Evolutionary conservation across 2,888 invertebrate genomes (phyloP).

Genomic region (Endotricha flammealis): DNA sequence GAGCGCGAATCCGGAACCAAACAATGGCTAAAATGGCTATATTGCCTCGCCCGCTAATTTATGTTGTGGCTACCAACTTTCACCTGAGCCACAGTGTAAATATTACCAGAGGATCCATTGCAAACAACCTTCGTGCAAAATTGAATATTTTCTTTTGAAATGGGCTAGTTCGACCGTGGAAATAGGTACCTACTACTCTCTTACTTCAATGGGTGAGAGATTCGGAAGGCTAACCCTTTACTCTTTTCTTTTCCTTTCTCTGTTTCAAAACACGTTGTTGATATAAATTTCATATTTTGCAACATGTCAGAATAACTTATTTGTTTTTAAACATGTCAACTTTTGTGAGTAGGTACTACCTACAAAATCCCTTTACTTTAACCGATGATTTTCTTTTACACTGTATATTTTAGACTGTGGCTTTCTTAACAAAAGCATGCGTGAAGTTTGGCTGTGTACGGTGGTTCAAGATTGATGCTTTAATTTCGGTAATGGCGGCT

Average conservation of each 20-base stretch:
- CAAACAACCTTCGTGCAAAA: not conserved
- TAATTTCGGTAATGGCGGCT: constrained; percentile 52
- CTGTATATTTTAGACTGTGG: constrained; percentile 2
- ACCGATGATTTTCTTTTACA: not conserved
- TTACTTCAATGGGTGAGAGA: not conserved
- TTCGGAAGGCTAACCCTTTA: not conserved
- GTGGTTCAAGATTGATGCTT: constrained; percentile 46
- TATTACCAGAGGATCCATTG: constrained; percentile 7
- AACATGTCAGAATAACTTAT: too few relatives aligned
- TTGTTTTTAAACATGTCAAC: too few relatives aligned
- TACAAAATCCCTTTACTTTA: too few relatives aligned
- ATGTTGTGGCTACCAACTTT: constrained; percentile 34
- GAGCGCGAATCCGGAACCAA: constrained; percentile 20
- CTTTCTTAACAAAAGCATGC: constrained; percentile 16
- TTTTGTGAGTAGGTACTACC: too few relatives aligned
- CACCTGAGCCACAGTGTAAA: constrained; percentile 28
- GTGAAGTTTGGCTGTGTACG: constrained; percentile 25
- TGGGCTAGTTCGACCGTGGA: too few relatives aligned
- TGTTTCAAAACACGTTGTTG: too few relatives aligned
- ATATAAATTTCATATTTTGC: too few relatives aligned
- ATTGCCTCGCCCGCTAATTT: constrained; percentile 40
- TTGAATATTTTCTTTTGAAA: too few relatives aligned
- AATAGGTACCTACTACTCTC: too few relatives aligned
- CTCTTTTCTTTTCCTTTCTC: too few relatives aligned
- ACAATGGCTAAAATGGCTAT: constrained; percentile 41